Base-by-base conservation (phyloP, 2,888 invertebrate genomes). In the Empis stercorea region DNA sequence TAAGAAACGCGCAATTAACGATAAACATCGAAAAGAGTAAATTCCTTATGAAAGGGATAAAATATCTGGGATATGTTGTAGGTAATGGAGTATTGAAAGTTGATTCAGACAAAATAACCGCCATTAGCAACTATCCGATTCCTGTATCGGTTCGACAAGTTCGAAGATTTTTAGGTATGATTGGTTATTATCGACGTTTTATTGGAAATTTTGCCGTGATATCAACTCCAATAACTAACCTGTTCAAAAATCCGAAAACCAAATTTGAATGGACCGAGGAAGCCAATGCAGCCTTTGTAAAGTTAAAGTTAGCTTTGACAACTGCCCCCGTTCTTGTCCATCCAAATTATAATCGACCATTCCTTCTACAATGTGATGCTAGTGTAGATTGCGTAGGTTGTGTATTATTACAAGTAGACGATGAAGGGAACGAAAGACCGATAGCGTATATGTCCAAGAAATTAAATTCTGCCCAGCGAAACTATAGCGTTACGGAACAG, bases 111-210 rank as follows among this genome's bases (percentile, higher is more conserved):
- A 53, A 53, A n/a, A 40, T 54, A 0, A 23, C 30, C 5, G 53
- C 48, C 1, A 51, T 51, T 3, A 48, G 45, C 3, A 23, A 51
- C 1, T 51, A 51, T 48, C 55, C 56, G 0, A 20, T 48, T 1
- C 56, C 56, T 16, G 47, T 46, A 30, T 41, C 38, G 2, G 13
- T 43, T 7, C 30, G 48, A n/a, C 50, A 56, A 16, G 51, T 54
- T 1, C 32, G 55, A 2, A 46, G 53, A 10, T 52, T 56, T 13
- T 13, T 54, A 0, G 53, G 55, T 1, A 50, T 53, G 32, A 51
- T 52, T 1, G 54, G 54, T 0, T 56, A 53, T 53, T 55, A 53
- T 20, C 20, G 52, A 0, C 39, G 55, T 1, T 55, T 56, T 27
- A 51, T 54, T 6, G 20, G 42, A 3, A 48, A 55, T 36, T 54